Base-by-base conservation (phyloP, 2,888 invertebrate genomes). In the Pollenia griseotomentosa region DNA sequence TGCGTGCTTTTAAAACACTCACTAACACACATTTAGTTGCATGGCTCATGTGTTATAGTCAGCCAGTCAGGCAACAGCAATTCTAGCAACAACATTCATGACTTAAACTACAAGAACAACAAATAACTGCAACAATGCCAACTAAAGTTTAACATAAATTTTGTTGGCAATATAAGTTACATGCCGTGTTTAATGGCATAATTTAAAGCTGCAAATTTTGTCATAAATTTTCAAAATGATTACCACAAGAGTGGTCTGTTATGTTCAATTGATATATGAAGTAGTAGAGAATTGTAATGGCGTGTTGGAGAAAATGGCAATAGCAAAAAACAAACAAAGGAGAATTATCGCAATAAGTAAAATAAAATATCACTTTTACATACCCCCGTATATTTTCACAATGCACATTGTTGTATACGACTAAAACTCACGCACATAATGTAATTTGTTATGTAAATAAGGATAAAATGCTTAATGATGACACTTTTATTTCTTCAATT, bases 201-300 rank as follows among this genome's bases (percentile, higher is more conserved):
- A 92, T 92, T 92, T 92, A 92, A 92, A 92, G 91, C 92, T 92
- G 92, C 92, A 92, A 92, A 92, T 92, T 92, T 92, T 92, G 92
- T 92, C 92, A 92, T 92, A 92, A 92, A 92, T 92, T 92, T 92
- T 90, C 79, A 79, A 88, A 88, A 85, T 88, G 88, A 88, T 88
- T 88, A 87, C 87, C 87, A 86, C 86, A 88, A 85, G 74, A 84
- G 87, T 87, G 87, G 84, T 87, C 87, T 84, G 81, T 84, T 77
- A 84, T 81, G 77, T 87, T 87, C 80, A 87, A 84, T 87, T 87
- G 87, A 87, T 84, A 87, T 87, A 87, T 84, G 87, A 84, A 87
- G 84, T 87, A 81, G 71, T 74, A 66, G 74, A 78, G 80, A 74
- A 77, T 74, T 81, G 84, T 73, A 68, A 81, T 84, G 53, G 83